Evolutionary conservation across 2,888 invertebrate species (phyloP), one percentile per base, ranked within the genome.

Genomic region (Epistrophe grossulariae): DNA sequence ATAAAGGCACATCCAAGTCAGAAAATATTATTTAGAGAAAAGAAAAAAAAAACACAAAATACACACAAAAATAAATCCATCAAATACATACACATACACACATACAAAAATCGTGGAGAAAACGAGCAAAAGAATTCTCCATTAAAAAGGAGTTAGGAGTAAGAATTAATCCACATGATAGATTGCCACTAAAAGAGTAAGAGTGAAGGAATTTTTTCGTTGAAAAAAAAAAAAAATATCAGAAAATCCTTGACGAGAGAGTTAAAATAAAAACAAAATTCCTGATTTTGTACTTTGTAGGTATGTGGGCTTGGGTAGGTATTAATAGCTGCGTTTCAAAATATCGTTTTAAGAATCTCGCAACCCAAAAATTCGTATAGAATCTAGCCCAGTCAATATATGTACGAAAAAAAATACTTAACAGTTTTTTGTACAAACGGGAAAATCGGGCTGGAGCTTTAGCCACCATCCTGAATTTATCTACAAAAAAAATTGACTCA

Each of bases 1-100:
- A 55, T 90, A 90, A 89, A 89, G 13, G 88, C 60, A 78, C 68
- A 59, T 59, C 28, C 71, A 48, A 87, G 83, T 83, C 79, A 79
- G 71, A 71, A 73, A 81, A 83, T 74, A 76, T 73, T 77, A 55
- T 59, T 70, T 28, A 59, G 11, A 52, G 38, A 38, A 24, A 24
- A 24, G 24, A 24, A 24, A 24, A 24, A 24, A 24, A 68, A 31
- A 64, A n/a, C n/a, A n/a, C n/a, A 50, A 68, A 50, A 71, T 13
- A 11, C 38, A 31, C 35, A 9, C 43, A 40, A 8, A 62, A 24
- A 62, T 60, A 60, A 28, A 62, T 43, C 40, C 9, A 52, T 17
- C 28, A 17, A 48, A 48, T 8, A 68, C 52, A 48, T 8, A 68
- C 52, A 55, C n/a, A 59, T 35, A 57, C 19, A 38, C 43, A 28